These are phyloP conservation scores for Parauchenoglanis ngamensis DNA, from an alignment of 2,797 vertebrate species.

Conservation along the genomic window DNA sequence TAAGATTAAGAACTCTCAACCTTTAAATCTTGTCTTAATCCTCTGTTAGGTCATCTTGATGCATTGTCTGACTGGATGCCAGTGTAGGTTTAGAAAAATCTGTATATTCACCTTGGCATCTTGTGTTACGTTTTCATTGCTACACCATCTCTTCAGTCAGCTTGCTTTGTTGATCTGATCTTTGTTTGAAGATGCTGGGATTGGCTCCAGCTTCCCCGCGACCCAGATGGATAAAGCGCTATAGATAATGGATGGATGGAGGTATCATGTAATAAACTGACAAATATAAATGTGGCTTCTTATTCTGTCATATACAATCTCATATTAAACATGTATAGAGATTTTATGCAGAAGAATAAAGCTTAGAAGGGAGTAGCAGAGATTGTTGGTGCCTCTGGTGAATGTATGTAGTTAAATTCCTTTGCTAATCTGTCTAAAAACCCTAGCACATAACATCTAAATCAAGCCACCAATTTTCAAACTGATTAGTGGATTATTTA, in stretches of 20 bases:
- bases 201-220: no score
- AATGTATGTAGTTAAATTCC: not conserved
- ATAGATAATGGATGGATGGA: no score
- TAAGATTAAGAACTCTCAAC: not conserved
- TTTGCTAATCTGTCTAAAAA: not conserved
- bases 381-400: not conserved
- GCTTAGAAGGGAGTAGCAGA: not conserved
- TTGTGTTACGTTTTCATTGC: not conserved
- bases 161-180: not conserved
- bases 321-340: not conserved
- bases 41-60: constrained; percentile 42
- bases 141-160: not conserved
- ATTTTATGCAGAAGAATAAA: not conserved
- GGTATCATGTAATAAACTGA: not conserved
- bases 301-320: not conserved
- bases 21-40: not conserved
- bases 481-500: not conserved
- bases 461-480: not conserved
- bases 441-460: not conserved
- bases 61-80: constrained; percentile 51
- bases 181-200: no score
- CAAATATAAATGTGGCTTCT: not conserved
- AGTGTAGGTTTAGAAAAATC: constrained; percentile 41
- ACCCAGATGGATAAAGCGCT: no score
- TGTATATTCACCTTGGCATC: not conserved